phyloP scores from a whole-genome alignment of 2,888 invertebrate species.

The Diadromus collaris region DNA sequence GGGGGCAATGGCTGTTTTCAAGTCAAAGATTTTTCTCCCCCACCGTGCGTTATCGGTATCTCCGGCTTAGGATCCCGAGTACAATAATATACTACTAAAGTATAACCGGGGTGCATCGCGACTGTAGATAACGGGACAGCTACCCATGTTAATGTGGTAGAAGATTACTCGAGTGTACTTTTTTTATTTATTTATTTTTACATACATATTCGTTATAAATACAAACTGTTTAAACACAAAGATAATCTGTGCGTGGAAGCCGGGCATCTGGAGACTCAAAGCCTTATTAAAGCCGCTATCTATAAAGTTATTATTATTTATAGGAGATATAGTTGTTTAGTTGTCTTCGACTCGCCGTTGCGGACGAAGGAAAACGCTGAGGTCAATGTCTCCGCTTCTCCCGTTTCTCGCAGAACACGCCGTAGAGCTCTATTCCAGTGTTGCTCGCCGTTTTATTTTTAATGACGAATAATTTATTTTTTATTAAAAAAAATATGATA shows the following conservation, averaged over 20 bases:
- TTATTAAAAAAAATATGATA: no score
- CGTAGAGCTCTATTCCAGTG: neutral
- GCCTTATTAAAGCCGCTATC: slow-evolving; percentile 34
- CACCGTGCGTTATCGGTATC: slow-evolving; percentile 14
- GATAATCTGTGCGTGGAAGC: slow-evolving; percentile 46
- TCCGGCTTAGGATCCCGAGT: slow-evolving; percentile 12
- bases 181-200: no score
- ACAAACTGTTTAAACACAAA: slow-evolving; percentile 54
- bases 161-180: no score
- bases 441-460: neutral
- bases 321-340: slow-evolving; percentile 35
- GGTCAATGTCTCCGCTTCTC: slow-evolving; percentile 53
- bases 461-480: neutral
- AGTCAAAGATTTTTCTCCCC: slow-evolving; percentile 28
- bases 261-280: slow-evolving; percentile 37
- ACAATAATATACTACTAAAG: neutral
- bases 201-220: slow-evolving; percentile 22
- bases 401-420: neutral
- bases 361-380: slow-evolving; percentile 35
- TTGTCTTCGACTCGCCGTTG: slow-evolving; percentile 6
- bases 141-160: no score
- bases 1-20: slow-evolving; percentile 55
- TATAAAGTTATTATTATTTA: slow-evolving; percentile 26
- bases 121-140: no score
- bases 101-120: no score